A percentile compares a stretch with the other conserved stretches of the same genome.
phyloP scores from a whole-genome alignment of 2,888 invertebrate genomes.

The Rhodophaea formosa region DNA sequence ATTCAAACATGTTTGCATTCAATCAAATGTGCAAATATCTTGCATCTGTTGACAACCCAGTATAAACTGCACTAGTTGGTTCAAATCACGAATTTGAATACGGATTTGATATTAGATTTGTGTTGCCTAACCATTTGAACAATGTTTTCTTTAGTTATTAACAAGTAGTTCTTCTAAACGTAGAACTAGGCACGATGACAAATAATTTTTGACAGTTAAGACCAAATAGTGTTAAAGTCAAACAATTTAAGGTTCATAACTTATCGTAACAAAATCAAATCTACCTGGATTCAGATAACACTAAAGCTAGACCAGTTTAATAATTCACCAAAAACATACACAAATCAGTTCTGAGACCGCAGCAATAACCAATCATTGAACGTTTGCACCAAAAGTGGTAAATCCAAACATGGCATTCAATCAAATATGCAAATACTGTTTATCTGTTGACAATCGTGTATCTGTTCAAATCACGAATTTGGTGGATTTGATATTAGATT shows the following conservation, averaged over 20 bases:
- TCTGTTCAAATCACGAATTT: conserved; percentile 8
- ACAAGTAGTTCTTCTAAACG: too few species aligned
- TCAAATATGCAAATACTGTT: conserved; percentile 60
- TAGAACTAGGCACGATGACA: too few species aligned
- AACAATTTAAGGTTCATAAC: too few species aligned
- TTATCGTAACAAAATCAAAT: too few species aligned
- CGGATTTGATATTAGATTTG: neutral
- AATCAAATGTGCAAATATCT: conserved; percentile 63
- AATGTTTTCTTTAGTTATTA: too few species aligned
- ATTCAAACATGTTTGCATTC: conserved; percentile 39
- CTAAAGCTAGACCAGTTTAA: neutral
- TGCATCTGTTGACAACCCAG: conserved; percentile 15
- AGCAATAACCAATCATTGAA: neutral
- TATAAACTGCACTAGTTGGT: neutral
- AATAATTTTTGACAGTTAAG: too few species aligned
- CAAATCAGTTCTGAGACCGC: neutral
- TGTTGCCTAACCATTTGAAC: neutral
- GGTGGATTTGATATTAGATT: conserved; percentile 1
- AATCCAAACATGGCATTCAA: conserved; percentile 44
- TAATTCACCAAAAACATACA: neutral
- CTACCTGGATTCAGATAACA: too few species aligned
- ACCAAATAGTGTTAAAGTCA: too few species aligned
- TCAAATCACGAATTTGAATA: conserved; percentile 7
- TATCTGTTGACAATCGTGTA: conserved; percentile 16
- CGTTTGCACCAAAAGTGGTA: conserved; percentile 32